phyloP scores from a whole-genome alignment of 2,888 invertebrate genomes.

The Acanthosepion lycidas region DNA sequence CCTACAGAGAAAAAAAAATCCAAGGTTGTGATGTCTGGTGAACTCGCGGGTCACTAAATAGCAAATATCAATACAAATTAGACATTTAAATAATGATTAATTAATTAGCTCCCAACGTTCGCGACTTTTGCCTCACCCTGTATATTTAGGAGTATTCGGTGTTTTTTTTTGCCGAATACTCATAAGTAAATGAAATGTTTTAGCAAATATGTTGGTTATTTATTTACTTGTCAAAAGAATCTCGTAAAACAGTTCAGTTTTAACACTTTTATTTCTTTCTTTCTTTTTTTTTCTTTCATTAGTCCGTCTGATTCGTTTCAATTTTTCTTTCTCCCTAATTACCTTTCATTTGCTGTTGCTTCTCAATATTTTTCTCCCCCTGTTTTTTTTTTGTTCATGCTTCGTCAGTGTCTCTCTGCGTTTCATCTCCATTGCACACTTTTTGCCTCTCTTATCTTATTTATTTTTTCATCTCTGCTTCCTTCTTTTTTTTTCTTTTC shows the following conservation, averaged over 20 bases:
- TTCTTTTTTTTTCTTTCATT: not conserved
- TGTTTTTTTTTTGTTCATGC: not conserved
- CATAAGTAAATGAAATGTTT: not conserved
- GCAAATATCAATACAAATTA: too few species aligned
- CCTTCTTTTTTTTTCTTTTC: not conserved
- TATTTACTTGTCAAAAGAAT: not conserved
- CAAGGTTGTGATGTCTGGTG: too few species aligned
- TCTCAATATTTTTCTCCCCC: not conserved
- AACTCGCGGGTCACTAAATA: too few species aligned
- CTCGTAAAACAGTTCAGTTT: not conserved
- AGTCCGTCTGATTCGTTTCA: not conserved
- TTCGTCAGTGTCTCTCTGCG: not conserved
- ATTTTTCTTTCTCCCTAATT: not conserved
- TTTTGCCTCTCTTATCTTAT: not conserved
- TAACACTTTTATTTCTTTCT: too few species aligned
- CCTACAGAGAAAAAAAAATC: too few species aligned
- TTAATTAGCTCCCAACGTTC: too few species aligned
- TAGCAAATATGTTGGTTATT: constrained; percentile 9
- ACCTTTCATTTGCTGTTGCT: not conserved
- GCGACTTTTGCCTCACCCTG: too few species aligned
- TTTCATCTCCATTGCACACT: not conserved
- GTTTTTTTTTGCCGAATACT: not conserved
- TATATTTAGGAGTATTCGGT: too few species aligned
- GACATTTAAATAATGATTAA: too few species aligned
- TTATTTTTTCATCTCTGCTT: not conserved